Percentiles rank a stretch among this genome's conserved stretches.
phyloP scores from a whole-genome alignment of 2,113 vertebrate genomes.

The Amia ocellicauda region DNA sequence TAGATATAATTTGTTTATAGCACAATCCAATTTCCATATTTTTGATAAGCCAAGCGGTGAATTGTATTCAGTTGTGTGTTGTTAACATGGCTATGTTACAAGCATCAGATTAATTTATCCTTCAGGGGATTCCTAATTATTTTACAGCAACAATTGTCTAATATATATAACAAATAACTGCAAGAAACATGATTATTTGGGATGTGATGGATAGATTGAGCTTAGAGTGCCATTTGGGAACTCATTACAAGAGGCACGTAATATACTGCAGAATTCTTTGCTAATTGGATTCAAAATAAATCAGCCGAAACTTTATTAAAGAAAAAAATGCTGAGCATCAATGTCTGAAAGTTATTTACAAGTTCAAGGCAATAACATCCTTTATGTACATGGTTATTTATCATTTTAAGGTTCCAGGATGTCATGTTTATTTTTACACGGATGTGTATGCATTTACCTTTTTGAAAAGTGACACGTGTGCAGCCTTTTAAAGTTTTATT shows the following conservation, averaged over 20 bases:
- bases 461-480: too few relatives aligned
- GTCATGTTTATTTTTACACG: too few relatives aligned
- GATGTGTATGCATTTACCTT: too few relatives aligned
- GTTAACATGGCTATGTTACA: neutral
- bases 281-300: slow-evolving; percentile 7
- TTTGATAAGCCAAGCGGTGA: neutral
- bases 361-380: too few relatives aligned
- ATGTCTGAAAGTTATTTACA: neutral
- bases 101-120: slow-evolving; percentile 10
- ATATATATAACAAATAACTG: slow-evolving; percentile 5
- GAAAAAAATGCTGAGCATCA: neutral
- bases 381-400: too few relatives aligned
- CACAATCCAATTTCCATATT: neutral
- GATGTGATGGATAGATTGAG: slow-evolving; percentile 1
- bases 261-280: neutral
- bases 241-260: slow-evolving; percentile 1
- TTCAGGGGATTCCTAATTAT: neutral
- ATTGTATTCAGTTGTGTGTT: neutral
- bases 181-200: neutral
- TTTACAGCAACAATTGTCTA: neutral
- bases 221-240: slow-evolving; percentile 1
- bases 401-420: too few relatives aligned
- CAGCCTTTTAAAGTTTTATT: too few relatives aligned
- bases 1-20: neutral
- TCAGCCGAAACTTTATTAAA: slow-evolving; percentile 1